Evolutionary conservation across 2,113 vertebrate species (phyloP), one percentile per base, ranked within the genome.

Genomic region (Rhinogobius similis): DNA sequence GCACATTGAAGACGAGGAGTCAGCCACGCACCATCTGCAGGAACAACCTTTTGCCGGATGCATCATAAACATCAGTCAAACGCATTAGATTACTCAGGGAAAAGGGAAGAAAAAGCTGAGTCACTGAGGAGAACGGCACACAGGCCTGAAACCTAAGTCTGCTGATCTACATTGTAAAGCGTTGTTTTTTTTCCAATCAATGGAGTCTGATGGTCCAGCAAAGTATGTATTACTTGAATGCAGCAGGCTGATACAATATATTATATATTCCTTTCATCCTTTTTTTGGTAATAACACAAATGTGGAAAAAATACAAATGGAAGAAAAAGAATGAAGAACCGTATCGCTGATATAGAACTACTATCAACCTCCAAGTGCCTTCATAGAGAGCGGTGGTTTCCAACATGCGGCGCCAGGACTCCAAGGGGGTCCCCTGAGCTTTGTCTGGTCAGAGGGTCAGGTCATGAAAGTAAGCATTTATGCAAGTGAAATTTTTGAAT

Each of bases 1-100:
- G 66, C 56, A 63, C 29, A 43, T 27, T 12, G 61, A 63, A 68
- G 32, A 50, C 27, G 10, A 63, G 62, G 24, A 73, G 65, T 64
- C 50, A 27, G 61, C 63, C 52, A 62, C 48, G 18, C 39, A 77
- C 56, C 68, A 68, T 75, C 84, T 78, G 72, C 76, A 84, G 26
- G 48, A 75, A 13, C 63, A 75, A 13, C 48, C 75, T 75, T n/a
- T n/a, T 3, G 55, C 70, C 63, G 65, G 74, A 74, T 81, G 72
- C 76, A 82, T 65, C 76, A 69, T 55, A 75, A 82, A 83, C 73
- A 82, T 72, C 69, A 61, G 3, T 62, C 58, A 59, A 32, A 75
- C 36, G 13, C 43, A 11, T 65, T 39, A 29, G 38, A 65, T 62
- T 62, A 66, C 68, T 67, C 75, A 46, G 68, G 52, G 20, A 48